Evolutionary conservation across 2,113 vertebrate genomes (phyloP), one percentile per base, ranked within the genome.

Genomic region (Gobiocypris rarus): DNA sequence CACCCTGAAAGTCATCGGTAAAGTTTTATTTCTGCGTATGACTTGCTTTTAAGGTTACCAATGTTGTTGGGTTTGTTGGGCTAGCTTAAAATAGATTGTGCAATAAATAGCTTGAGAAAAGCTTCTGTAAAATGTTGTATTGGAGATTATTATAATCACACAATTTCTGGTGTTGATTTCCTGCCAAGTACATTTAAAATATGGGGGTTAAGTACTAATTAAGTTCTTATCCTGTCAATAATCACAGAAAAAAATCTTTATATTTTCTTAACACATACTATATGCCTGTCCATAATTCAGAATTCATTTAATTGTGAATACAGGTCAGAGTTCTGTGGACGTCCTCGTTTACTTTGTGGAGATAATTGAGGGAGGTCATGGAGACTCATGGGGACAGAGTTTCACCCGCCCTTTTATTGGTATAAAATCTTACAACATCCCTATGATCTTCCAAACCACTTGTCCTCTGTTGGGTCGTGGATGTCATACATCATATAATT

Each of bases 331-430:
- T 79, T 31, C 81, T 9, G 59, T 92, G 26, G 86, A 92, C 56
- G 87, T 94, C 83, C 78, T 92, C 56, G 89, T 91, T 87, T 74
- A 91, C 78, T 92, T 94, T 78, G 89, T 92, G 82, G 80, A 86
- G 81, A 6, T 10, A 0, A 83, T 87, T 0, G 26, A 83, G 10
- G 89, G 85, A 14, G 43, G 31, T 1, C 84, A 89, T 11, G 0
- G n/a, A 50, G 91, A 87, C 22, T 91, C 93, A 87, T 85, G 69
- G 56, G 41, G 15, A 63, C 73, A 76, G 11, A 81, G 17, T 6
- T 67, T 52, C 31, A 81, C 63, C 13, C 79, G 79, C 11, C 79
- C 79, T 70, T 38, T 34, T 13, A 70, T 15, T 26, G 70, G 65
- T 69, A 4, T 34, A 82, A 24, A 10, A 52, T 9, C 34, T n/a